phyloP scores from a whole-genome alignment of 2,797 vertebrate genomes.

The Pangasius sanitwongsei region DNA sequence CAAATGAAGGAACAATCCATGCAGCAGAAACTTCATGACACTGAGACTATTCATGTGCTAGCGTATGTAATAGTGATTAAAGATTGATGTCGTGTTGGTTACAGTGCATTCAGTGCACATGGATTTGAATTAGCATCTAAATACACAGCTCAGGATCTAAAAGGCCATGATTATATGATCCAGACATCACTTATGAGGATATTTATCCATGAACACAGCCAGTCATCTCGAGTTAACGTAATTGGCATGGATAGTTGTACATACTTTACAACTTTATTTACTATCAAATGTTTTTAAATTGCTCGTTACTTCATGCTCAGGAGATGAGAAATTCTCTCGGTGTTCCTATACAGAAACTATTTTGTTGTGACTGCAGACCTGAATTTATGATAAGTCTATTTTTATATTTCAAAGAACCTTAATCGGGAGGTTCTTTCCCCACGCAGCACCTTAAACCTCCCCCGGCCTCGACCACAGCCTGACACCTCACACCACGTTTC shows the following conservation, averaged over 20 bases:
- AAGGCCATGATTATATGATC: neutral
- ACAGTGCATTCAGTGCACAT: neutral
- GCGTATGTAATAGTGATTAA: neutral
- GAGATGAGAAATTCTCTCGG: neutral
- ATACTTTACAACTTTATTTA: too few relatives aligned
- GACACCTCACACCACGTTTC: slow-evolving; percentile 12
- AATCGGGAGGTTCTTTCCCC: slow-evolving; percentile 59
- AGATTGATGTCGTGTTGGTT: neutral
- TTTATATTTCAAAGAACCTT: slow-evolving; percentile 54
- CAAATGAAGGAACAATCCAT: neutral
- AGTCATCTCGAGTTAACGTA: too few relatives aligned
- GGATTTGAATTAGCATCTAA: neutral
- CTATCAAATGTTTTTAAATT: too few relatives aligned
- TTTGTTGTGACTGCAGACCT: slow-evolving; percentile 15
- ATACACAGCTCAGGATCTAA: neutral
- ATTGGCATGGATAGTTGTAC: too few relatives aligned
- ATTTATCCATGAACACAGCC: too few relatives aligned
- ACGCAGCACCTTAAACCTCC: slow-evolving; percentile 27
- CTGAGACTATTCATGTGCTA: neutral
- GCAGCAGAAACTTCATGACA: neutral
- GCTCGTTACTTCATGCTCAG: neutral
- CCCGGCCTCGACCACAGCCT: slow-evolving; percentile 36
- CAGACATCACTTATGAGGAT: neutral
- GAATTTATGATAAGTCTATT: slow-evolving; percentile 64
- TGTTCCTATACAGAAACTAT: slow-evolving; percentile 36